phyloP scores from a whole-genome alignment of 2,888 invertebrate genomes.

The Lycia hirtaria region DNA sequence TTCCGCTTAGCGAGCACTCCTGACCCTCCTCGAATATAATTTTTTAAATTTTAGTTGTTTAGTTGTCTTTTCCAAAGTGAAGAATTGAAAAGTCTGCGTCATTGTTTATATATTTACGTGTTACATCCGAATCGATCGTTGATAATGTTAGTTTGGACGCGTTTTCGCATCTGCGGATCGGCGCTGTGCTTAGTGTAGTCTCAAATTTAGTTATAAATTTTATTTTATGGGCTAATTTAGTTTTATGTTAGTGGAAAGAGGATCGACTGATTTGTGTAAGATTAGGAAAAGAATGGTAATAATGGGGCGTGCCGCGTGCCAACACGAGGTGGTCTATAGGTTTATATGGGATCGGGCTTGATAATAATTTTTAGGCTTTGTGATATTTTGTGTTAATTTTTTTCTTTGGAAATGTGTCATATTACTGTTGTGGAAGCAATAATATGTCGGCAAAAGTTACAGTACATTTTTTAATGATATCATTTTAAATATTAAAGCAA shows the following conservation, averaged over 20 bases:
- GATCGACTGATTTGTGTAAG: conserved; percentile 77
- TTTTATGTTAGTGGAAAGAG: conserved; percentile 60
- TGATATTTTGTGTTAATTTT: conserved; percentile 53
- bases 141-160: conserved; percentile 64
- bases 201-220: conserved; percentile 72
- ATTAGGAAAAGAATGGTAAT: conserved; percentile 58
- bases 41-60: conserved; percentile 76
- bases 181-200: conserved; percentile 81
- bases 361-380: conserved; percentile 56
- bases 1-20: conserved; percentile 68
- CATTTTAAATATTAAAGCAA: conserved; percentile 52
- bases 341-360: conserved; percentile 48
- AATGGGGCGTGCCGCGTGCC: conserved; percentile 71
- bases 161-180: conserved; percentile 65
- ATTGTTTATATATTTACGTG: conserved; percentile 72
- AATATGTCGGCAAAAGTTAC: conserved; percentile 50
- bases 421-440: conserved; percentile 60
- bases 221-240: conserved; percentile 65
- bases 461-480: conserved; percentile 41
- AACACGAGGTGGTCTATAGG: conserved; percentile 54
- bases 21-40: conserved; percentile 82
- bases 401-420: conserved; percentile 44
- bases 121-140: conserved; percentile 65
- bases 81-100: conserved; percentile 82
- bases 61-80: conserved; percentile 82